A percentile compares a stretch with the other conserved stretches of the same genome.
Conservation (phyloP, 2,888 invertebrate species). For the Camptogramma bilineatum region DNA sequence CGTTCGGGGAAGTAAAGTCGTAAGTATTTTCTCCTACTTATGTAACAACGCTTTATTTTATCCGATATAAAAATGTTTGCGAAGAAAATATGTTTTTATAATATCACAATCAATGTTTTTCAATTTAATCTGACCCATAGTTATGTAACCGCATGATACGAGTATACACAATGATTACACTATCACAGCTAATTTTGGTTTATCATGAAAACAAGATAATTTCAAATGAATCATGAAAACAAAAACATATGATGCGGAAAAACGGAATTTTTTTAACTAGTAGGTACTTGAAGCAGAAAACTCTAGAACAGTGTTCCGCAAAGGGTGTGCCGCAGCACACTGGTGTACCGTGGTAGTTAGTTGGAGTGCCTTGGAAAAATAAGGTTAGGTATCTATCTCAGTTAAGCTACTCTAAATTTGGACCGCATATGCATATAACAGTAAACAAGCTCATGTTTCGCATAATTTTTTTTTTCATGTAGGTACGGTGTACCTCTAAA, state of each 20-base stretch:
- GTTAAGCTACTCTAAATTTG: too few relatives aligned
- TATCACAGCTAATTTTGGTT: not conserved
- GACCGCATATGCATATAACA: too few relatives aligned
- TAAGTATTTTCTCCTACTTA: too few relatives aligned
- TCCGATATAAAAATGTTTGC: conserved; percentile 27
- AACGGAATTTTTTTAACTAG: not conserved
- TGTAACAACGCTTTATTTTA: not conserved
- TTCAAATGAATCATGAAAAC: not conserved
- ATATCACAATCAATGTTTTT: conserved; percentile 28
- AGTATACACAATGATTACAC: conserved; percentile 12
- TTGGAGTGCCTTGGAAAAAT: too few relatives aligned
- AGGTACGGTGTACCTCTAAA: too few relatives aligned
- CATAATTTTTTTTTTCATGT: too few relatives aligned
- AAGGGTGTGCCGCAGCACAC: too few relatives aligned
- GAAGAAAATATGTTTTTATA: conserved; percentile 14
- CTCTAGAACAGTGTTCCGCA: too few relatives aligned
- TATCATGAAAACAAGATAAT: conserved; percentile 10
- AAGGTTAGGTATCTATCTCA: too few relatives aligned
- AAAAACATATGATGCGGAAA: not conserved
- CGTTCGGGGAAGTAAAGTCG: too few relatives aligned
- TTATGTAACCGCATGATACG: conserved; percentile 38
- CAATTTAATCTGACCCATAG: conserved; percentile 20
- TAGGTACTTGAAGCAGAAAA: not conserved
- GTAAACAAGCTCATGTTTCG: too few relatives aligned
- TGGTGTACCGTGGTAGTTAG: too few relatives aligned